Conservation (phyloP, 2,113 vertebrate genomes). For the Pipa parva region DNA sequence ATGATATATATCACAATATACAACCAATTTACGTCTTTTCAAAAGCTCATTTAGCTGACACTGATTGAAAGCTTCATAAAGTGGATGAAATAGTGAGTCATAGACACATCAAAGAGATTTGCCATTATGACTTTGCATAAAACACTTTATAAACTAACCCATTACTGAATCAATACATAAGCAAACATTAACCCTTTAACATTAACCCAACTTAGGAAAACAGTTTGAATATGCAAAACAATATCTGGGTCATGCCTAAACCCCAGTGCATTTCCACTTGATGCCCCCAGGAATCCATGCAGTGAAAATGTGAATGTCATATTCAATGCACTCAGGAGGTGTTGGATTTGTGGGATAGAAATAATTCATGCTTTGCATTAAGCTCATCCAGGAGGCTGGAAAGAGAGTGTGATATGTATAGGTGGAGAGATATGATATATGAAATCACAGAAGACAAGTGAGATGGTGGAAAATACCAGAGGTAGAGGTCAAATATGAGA, state of each 20-base stretch:
- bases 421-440: not conserved
- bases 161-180: not conserved
- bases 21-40: not conserved
- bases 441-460: not conserved
- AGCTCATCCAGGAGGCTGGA: not conserved
- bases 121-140: not conserved
- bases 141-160: too few species aligned
- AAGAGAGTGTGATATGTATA: not conserved
- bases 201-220: not conserved
- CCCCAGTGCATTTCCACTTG: conserved; percentile 14
- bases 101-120: not conserved
- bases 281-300: conserved; percentile 23
- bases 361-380: conserved; percentile 30
- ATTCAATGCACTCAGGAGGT: not conserved
- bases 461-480: not conserved
- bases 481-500: not conserved
- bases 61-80: not conserved
- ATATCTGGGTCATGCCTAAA: conserved; percentile 25
- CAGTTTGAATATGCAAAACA: not conserved
- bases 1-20: not conserved
- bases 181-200: not conserved
- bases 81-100: not conserved
- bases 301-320: conserved; percentile 26
- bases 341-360: conserved; percentile 6
- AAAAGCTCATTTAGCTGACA: not conserved